A percentile compares a stretch with the other conserved stretches of the same genome.
Conservation (phyloP, 2,888 invertebrate species). For the Noctua janthe region DNA sequence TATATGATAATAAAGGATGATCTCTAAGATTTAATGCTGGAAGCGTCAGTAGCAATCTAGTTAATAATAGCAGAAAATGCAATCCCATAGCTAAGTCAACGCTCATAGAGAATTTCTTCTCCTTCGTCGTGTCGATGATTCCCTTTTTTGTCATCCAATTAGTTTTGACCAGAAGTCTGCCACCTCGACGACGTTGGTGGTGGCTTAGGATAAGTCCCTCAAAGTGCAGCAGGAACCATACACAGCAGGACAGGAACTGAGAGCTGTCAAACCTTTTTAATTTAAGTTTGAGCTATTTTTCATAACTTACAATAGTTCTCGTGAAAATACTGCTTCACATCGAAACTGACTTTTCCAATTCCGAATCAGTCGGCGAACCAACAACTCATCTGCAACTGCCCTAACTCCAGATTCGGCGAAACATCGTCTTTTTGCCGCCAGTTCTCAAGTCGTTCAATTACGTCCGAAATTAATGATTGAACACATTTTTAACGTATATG, state of each 20-base stretch:
- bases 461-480: constrained; percentile 89
- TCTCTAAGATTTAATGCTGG: background rate
- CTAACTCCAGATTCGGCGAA: constrained; percentile 80
- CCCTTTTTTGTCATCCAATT: too few species aligned
- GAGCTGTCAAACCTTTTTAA: background rate
- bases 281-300: background rate
- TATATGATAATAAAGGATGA: background rate
- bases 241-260: too few species aligned
- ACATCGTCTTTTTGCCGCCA: constrained; percentile 83
- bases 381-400: constrained; percentile 41
- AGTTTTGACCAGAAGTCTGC: too few species aligned
- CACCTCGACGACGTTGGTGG: too few species aligned
- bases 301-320: background rate
- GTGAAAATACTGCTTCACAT: background rate
- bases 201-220: too few species aligned
- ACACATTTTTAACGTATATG: constrained; percentile 84
- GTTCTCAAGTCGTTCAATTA: constrained; percentile 88
- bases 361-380: constrained; percentile 1
- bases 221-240: too few species aligned
- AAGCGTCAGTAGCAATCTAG: too few species aligned
- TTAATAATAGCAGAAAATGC: background rate
- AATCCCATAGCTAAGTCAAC: background rate
- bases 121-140: too few species aligned
- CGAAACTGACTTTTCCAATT: background rate
- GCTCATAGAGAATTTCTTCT: background rate